Evolutionary conservation across 1,140 invertebrate species (phyloP).

Genomic region (Stenopsyche tienmushanensis): DNA sequence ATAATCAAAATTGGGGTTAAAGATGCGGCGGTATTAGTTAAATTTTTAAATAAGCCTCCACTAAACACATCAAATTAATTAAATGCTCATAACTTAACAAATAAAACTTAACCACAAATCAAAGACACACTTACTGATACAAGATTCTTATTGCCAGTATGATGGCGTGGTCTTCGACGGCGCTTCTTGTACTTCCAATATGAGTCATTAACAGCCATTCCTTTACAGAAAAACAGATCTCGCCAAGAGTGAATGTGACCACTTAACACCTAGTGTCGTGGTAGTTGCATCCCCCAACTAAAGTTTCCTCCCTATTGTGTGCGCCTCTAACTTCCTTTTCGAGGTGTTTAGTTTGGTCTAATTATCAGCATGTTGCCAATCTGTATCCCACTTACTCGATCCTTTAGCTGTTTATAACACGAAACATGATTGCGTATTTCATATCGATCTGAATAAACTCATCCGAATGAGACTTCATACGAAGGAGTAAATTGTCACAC

Average conservation of each 20-base stretch:
- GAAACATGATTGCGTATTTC: background rate
- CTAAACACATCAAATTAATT: constrained; percentile 40
- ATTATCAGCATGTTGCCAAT: constrained; percentile 17
- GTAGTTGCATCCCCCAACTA: constrained; percentile 20
- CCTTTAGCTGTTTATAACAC: background rate
- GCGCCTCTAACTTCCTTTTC: background rate
- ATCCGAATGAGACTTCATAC: no score
- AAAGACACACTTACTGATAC: constrained; percentile 42
- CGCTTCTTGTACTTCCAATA: background rate
- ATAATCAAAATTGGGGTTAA: no score
- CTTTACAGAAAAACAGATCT: constrained; percentile 38
- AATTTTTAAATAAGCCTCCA: constrained; percentile 39
- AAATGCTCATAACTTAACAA: constrained; percentile 40
- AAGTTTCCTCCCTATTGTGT: background rate
- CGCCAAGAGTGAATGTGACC: constrained; percentile 34
- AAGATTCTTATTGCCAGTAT: constrained; percentile 11
- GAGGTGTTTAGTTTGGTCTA: constrained; percentile 13
- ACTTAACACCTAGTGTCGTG: constrained; percentile 24
- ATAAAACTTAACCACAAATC: constrained; percentile 41
- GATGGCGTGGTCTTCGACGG: background rate
- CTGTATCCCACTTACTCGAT: background rate
- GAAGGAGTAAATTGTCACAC: no score
- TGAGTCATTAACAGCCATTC: constrained; percentile 36
- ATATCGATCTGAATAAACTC: background rate
- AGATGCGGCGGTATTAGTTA: constrained; percentile 1